Conservation (phyloP, 2,797 vertebrate species). For the Coregonus sp. region DNA sequence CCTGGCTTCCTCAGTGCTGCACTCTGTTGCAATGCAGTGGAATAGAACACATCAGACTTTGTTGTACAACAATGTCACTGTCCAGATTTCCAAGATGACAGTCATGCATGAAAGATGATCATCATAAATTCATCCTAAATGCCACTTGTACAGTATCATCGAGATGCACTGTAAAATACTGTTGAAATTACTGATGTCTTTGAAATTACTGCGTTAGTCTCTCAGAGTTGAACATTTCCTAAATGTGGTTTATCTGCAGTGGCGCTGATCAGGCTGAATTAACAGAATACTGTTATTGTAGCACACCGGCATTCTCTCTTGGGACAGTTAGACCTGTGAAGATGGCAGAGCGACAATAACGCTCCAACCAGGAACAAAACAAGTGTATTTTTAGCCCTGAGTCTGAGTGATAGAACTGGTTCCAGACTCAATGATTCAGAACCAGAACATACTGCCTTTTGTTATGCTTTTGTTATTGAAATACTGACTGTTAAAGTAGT, state of each 20-base stretch:
- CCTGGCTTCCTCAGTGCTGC: not conserved
- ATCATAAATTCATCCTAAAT: too few species aligned
- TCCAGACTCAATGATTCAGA: not conserved
- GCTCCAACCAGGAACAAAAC: not conserved
- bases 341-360: not conserved
- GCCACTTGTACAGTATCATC: too few species aligned
- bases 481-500: not conserved
- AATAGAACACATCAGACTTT: not conserved
- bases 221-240: not conserved
- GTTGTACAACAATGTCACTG: not conserved
- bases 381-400: constrained; percentile 7
- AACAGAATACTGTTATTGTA: constrained; percentile 10
- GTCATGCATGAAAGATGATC: not conserved
- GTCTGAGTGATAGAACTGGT: constrained; percentile 1
- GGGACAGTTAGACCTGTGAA: constrained; percentile 20
- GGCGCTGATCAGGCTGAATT: not conserved
- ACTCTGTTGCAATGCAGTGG: not conserved
- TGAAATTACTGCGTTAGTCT: not conserved
- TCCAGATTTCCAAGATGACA: not conserved
- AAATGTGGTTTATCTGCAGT: constrained; percentile 5
- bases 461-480: not conserved
- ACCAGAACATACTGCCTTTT: not conserved
- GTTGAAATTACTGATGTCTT: not conserved
- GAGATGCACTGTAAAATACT: not conserved
- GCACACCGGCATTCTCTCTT: constrained; percentile 3